phyloP scores from a whole-genome alignment of 2,888 invertebrate species.

The Cheilosia vernalis region DNA sequence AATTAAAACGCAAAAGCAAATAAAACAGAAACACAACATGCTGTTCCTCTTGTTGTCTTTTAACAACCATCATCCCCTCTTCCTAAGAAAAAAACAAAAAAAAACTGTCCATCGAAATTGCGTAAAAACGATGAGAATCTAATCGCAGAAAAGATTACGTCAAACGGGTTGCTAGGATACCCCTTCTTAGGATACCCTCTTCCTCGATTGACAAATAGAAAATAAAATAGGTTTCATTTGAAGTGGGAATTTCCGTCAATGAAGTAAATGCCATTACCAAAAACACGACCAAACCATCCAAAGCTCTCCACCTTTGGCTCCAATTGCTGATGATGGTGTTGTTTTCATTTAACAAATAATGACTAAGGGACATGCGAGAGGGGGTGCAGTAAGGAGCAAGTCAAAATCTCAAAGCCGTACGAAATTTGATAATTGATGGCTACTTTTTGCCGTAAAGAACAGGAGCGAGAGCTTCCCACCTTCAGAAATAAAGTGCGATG shows the following conservation, averaged over 20 bases:
- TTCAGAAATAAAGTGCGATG: background rate
- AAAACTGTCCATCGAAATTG: slow-evolving; percentile 1
- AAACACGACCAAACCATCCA: background rate
- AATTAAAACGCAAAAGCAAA: background rate
- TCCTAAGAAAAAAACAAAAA: background rate
- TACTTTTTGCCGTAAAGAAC: slow-evolving; percentile 7
- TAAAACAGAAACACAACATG: slow-evolving; percentile 35
- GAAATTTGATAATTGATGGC: slow-evolving; percentile 65
- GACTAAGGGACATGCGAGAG: slow-evolving; percentile 37
- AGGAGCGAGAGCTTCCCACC: background rate
- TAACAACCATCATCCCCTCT: slow-evolving; percentile 16
- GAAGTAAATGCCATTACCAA: background rate
- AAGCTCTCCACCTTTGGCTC: background rate
- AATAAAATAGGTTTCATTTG: slow-evolving; percentile 36
- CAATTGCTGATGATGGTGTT: slow-evolving; percentile 46
- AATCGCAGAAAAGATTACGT: background rate
- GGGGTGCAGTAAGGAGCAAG: slow-evolving; percentile 1
- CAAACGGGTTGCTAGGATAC: slow-evolving; percentile 64
- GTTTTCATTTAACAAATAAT: slow-evolving; percentile 58
- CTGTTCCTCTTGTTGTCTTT: slow-evolving; percentile 16
- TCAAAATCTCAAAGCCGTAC: slow-evolving; percentile 33
- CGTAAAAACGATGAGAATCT: slow-evolving; percentile 24
- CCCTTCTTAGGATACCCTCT: slow-evolving; percentile 34
- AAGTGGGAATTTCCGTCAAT: slow-evolving; percentile 38
- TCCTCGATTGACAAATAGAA: slow-evolving; percentile 15